Base-by-base conservation (phyloP, 2,797 vertebrate species). In the Cossypha heuglini region DNA sequence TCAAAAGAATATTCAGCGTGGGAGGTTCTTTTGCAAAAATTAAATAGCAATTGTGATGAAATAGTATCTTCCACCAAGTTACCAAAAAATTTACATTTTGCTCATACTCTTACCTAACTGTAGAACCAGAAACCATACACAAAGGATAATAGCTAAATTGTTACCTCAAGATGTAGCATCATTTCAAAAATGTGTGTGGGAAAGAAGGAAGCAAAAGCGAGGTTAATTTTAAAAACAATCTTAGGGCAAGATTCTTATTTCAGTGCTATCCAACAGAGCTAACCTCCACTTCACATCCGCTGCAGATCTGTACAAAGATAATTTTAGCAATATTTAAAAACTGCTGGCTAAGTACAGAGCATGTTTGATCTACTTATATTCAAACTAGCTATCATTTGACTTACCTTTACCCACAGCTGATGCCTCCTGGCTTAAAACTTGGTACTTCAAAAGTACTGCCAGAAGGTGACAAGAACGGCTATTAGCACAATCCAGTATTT, bases 41-140 rank as follows among this genome's bases (percentile, higher is more conserved):
- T 95, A 96, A 96, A 91, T 63, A 91, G 89, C 78, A 71, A 89
- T 95, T 96, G 94, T 95, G 94, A 96, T 93, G 89, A 96, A 94
- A 89, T 92, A 93, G 91, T 92, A 96, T 93, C 92, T 96, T 94
- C 77, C 91, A 78, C 73, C 22, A 78, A 94, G 71, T 55, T 95
- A 91, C 85, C 46, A 24, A 71, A 94, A 81, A 80, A 96, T 93
- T 94, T 86, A 93, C 91, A 96, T 95, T 86, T 95, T 95, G 81
- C 73, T 97, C 82, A 88, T 59, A 63, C 58, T 93, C 78, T 95
- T 94, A 93, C 89, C 64, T 94, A 93, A 86, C 58, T 57, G 54
- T 54, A 78, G 20, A 95, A 75, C 48, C 58, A 94, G 62, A 19
- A 91, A 58, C 37, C 42, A 51, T 48, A 89, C 8, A 10, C 29